Percentiles rank a stretch among this genome's conserved stretches.
These are phyloP conservation scores for Drosophila cognata DNA, from an alignment of 2,888 invertebrate species.

Conservation along the genomic window DNA sequence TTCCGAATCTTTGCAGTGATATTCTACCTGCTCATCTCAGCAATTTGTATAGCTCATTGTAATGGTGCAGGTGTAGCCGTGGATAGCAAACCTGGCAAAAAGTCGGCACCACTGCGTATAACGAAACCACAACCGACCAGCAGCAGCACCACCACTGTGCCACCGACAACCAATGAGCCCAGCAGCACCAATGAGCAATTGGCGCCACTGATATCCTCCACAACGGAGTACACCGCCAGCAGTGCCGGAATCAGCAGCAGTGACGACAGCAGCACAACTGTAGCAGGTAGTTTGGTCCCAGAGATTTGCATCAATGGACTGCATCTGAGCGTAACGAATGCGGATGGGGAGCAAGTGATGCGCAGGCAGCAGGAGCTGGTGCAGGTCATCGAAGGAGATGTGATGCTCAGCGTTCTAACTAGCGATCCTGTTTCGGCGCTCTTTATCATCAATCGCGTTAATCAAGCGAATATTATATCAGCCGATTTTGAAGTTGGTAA, in stretches of 20 bases:
- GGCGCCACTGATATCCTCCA: constrained; percentile 64
- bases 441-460: constrained; percentile 84
- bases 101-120: constrained; percentile 60
- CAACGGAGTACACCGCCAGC: constrained; percentile 50
- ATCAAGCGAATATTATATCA: constrained; percentile 82
- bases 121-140: constrained; percentile 69
- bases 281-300: constrained; percentile 64
- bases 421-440: constrained; percentile 82
- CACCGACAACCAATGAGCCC: constrained; percentile 31
- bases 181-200: constrained; percentile 46
- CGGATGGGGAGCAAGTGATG: constrained; percentile 56
- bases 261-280: constrained; percentile 51
- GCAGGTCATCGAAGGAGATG: constrained; percentile 83
- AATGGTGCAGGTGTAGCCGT: constrained; percentile 11
- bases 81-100: constrained; percentile 48
- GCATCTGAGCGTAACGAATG: constrained; percentile 54
- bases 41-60: constrained; percentile 28
- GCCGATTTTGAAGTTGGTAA: constrained; percentile 84
- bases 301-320: constrained; percentile 83
- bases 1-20: constrained; percentile 35
- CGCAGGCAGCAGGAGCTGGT: constrained; percentile 77
- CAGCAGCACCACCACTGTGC: constrained; percentile 27
- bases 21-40: constrained; percentile 34
- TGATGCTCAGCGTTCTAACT: constrained; percentile 83
- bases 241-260: constrained; percentile 41